phyloP scores from a whole-genome alignment of 37 sponge, comb jelly and placozoan genomes.

The Oscarella lobularis region DNA sequence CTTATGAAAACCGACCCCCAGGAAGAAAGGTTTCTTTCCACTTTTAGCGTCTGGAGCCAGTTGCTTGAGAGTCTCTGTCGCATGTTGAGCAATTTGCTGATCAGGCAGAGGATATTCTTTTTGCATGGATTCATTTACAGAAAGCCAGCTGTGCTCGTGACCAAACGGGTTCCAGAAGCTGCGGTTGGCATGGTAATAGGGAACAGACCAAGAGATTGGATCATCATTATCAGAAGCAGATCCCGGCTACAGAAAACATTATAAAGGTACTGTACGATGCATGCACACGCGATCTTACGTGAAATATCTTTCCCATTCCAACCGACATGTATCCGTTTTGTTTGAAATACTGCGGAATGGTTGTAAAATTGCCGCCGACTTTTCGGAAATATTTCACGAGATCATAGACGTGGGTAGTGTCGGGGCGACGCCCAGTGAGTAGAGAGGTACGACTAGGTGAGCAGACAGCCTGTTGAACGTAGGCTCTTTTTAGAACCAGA shows the following conservation, averaged over 20 bases:
- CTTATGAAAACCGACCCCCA: constrained; percentile 37
- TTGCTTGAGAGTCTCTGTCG: background rate
- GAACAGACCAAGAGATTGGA: background rate
- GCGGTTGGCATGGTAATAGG: background rate
- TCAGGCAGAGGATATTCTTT: background rate
- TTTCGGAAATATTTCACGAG: background rate
- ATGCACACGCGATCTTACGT: no score
- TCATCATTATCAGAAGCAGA: background rate
- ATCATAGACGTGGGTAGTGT: constrained; percentile 30
- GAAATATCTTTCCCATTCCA: constrained; percentile 1
- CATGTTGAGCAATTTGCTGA: background rate
- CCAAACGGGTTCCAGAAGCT: background rate
- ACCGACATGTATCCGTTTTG: background rate
- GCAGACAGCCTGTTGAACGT: constrained; percentile 30
- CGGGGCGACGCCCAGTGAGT: constrained; percentile 34
- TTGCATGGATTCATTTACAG: background rate
- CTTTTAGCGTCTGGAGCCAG: background rate
- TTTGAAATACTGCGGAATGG: constrained; percentile 3
- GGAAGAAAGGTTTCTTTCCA: constrained; percentile 22
- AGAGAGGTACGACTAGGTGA: constrained; percentile 32
- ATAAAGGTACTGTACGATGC: no score
- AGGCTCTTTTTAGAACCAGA: constrained; percentile 18
- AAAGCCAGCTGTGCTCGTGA: background rate
- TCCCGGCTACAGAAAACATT: constrained; percentile 3
- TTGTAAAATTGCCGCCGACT: background rate